These are phyloP conservation scores for Acanthaster planci DNA, from an alignment of 35 echinoderm and acorn worm genomes.

Conservation along the genomic window DNA sequence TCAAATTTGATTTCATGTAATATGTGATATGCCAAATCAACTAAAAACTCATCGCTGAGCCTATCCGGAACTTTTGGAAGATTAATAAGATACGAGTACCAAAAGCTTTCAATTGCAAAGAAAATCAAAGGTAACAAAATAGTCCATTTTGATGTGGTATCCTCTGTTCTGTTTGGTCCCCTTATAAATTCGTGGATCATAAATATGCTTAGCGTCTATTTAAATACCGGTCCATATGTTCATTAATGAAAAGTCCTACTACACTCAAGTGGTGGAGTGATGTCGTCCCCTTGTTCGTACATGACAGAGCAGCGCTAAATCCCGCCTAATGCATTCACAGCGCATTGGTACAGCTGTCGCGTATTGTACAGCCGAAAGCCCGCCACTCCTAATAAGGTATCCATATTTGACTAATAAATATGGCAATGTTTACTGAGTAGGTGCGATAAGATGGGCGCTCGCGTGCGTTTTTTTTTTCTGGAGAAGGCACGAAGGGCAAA, in stretches of 20 bases:
- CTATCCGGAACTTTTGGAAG: no score
- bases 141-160: no score
- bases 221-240: conserved; percentile 25
- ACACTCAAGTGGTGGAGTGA: conserved; percentile 9
- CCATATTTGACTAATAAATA: conserved; percentile 34
- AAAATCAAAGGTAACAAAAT: no score
- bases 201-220: not conserved
- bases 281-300: not conserved
- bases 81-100: no score
- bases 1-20: no score
- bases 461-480: not conserved
- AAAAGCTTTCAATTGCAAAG: no score
- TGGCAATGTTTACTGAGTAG: conserved; percentile 20
- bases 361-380: not conserved
- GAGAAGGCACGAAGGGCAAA: no score
- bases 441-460: not conserved
- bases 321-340: not conserved
- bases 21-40: no score
- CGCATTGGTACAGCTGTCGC: conserved; percentile 8
- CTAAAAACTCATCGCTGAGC: no score
- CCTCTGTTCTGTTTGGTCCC: no score
- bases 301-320: not conserved
- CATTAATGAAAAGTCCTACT: not conserved
- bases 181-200: no score
- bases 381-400: not conserved